These are phyloP conservation scores for Unio delphinus DNA, from an alignment of 2,888 invertebrate species.

Conservation along the genomic window DNA sequence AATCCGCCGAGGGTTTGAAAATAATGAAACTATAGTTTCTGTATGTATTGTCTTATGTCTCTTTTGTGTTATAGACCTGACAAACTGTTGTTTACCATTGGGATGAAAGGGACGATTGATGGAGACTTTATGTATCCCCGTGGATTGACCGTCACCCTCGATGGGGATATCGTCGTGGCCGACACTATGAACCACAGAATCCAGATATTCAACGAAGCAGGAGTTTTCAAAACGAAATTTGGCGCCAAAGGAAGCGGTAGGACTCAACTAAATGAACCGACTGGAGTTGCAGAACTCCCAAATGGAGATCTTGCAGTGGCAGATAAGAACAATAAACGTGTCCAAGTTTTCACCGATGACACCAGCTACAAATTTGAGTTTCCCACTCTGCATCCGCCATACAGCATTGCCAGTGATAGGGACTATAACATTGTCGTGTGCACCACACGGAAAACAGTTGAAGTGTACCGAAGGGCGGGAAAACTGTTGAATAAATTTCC, in stretches of 20 bases:
- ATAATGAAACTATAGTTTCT: neutral
- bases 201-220: slow-evolving; percentile 57
- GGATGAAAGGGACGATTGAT: slow-evolving; percentile 44
- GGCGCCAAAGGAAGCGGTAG: slow-evolving; percentile 51
- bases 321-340: slow-evolving; percentile 61
- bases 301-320: slow-evolving; percentile 65
- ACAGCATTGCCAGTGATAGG: slow-evolving; percentile 51
- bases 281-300: slow-evolving; percentile 57
- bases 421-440: slow-evolving; percentile 56
- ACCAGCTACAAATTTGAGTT: slow-evolving; percentile 53
- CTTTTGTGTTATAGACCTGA: slow-evolving; percentile 52
- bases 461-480: slow-evolving; percentile 52
- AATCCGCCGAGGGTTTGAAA: neutral
- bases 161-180: slow-evolving; percentile 59
- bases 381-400: slow-evolving; percentile 49
- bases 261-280: slow-evolving; percentile 62
- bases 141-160: slow-evolving; percentile 50
- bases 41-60: neutral
- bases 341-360: slow-evolving; percentile 54
- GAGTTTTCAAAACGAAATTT: slow-evolving; percentile 52
- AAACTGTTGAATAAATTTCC: slow-evolving; percentile 42
- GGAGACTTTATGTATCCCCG: slow-evolving; percentile 65
- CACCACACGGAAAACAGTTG: slow-evolving; percentile 44
- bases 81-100: slow-evolving; percentile 60
- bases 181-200: slow-evolving; percentile 67